Evolutionary conservation across 2,888 invertebrate species (phyloP).

Genomic region (Drosophila mercatorum): DNA sequence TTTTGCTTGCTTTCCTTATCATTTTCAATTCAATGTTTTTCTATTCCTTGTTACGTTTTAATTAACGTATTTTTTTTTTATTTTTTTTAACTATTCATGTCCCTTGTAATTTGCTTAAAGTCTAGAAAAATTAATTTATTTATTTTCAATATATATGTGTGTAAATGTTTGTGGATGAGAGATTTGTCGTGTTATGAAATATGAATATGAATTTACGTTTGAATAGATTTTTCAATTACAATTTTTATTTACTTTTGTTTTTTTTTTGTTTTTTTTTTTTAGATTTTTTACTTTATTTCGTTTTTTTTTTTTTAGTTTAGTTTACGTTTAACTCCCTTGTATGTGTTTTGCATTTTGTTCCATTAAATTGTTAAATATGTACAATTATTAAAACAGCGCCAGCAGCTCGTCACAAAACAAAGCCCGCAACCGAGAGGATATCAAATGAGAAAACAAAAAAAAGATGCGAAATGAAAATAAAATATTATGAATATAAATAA

Average conservation of each 20-base stretch:
- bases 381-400: slow-evolving; percentile 54
- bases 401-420: slow-evolving; percentile 42
- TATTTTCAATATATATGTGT: slow-evolving; percentile 40
- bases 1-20: slow-evolving; percentile 28
- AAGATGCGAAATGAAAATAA: background rate
- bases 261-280: background rate
- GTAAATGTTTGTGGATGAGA: slow-evolving; percentile 48
- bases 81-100: slow-evolving; percentile 54
- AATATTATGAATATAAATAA: background rate
- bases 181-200: slow-evolving; percentile 55
- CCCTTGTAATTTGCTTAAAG: slow-evolving; percentile 74
- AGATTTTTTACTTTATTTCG: background rate
- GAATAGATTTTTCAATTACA: slow-evolving; percentile 61
- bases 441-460: background rate
- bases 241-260: slow-evolving; percentile 16
- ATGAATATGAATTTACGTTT: slow-evolving; percentile 64
- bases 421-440: background rate
- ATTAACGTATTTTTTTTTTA: slow-evolving; percentile 20
- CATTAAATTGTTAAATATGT: slow-evolving; percentile 79
- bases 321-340: slow-evolving; percentile 84
- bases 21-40: background rate
- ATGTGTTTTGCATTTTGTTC: slow-evolving; percentile 84
- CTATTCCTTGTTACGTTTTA: slow-evolving; percentile 25
- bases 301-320: slow-evolving; percentile 66
- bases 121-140: slow-evolving; percentile 57